These are phyloP conservation scores for Thermophis baileyi DNA, from an alignment of 2,113 vertebrate species.

Conservation along the genomic window DNA sequence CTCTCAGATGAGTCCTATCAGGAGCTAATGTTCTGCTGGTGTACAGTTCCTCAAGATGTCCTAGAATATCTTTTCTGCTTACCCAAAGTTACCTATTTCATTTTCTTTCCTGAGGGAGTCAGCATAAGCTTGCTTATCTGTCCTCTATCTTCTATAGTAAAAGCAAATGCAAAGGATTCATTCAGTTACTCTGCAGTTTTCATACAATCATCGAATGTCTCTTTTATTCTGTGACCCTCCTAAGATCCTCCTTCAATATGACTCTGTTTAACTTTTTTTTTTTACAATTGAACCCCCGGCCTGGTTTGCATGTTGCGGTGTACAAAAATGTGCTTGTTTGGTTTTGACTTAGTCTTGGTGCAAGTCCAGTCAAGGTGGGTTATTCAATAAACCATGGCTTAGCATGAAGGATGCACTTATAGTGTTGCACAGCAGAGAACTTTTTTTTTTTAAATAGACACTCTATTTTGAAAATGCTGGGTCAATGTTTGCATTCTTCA, in stretches of 20 bases:
- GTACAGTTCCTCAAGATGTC: background rate
- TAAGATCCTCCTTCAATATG: background rate
- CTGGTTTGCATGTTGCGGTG: background rate
- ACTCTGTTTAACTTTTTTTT: background rate
- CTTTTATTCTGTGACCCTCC: background rate
- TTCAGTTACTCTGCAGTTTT: background rate
- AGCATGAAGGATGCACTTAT: background rate
- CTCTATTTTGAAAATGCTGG: background rate
- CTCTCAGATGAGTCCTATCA: background rate
- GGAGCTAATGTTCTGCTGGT: background rate
- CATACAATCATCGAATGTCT: background rate
- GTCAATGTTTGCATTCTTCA: background rate
- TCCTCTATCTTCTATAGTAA: background rate
- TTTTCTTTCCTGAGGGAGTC: background rate
- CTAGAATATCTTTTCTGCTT: background rate
- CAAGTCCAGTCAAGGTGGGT: background rate
- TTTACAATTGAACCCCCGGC: background rate
- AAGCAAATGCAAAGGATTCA: background rate
- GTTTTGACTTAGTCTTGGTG: background rate
- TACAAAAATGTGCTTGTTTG: background rate
- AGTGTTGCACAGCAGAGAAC: background rate
- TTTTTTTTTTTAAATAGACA: background rate
- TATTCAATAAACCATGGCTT: background rate
- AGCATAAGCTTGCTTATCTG: background rate
- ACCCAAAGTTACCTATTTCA: background rate